Percentiles rank a stretch among this genome's conserved stretches.
Evolutionary conservation across 2,797 vertebrate species (phyloP).

Genomic region (Danio albolineatus): DNA sequence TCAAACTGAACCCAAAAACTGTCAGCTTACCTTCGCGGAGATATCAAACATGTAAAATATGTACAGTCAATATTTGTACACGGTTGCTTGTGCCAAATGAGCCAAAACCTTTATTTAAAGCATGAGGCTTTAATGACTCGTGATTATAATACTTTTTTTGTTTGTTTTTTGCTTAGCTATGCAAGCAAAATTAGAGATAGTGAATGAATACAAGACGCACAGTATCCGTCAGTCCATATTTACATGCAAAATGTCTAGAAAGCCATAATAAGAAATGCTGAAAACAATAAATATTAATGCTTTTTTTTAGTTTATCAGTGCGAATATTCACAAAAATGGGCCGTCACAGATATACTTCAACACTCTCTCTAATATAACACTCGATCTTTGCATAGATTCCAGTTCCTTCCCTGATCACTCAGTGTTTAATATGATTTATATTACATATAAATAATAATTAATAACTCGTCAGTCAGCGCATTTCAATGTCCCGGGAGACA

Average conservation of each 20-base stretch:
- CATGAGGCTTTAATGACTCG: constrained; percentile 16
- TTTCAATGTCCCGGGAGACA: constrained; percentile 13
- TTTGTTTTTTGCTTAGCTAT: not conserved
- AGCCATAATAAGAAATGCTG: constrained; percentile 31
- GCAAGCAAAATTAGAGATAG: not conserved
- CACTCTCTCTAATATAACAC: constrained; percentile 31
- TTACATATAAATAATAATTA: constrained; percentile 8
- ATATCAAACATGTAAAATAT: constrained; percentile 45
- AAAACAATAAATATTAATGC: constrained; percentile 46
- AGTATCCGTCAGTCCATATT: constrained; percentile 34
- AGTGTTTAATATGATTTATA: constrained; percentile 9
- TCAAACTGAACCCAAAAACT: constrained; percentile 24
- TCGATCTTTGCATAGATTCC: constrained; percentile 48
- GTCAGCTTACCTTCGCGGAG: constrained; percentile 9
- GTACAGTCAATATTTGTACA: constrained; percentile 34
- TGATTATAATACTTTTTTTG: not conserved
- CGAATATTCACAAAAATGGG: constrained; percentile 47
- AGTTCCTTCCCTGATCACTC: constrained; percentile 36
- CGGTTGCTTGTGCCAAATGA: constrained; percentile 32
- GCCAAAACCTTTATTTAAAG: constrained; percentile 16
- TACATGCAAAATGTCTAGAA: constrained; percentile 46
- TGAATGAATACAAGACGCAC: constrained; percentile 19
- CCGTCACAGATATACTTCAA: constrained; percentile 1
- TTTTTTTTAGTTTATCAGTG: constrained; percentile 15
- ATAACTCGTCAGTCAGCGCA: not conserved